A percentile compares a stretch with the other conserved stretches of the same genome.
Conservation (phyloP, 2,113 vertebrate genomes). For the Dasyurus viverrinus region DNA sequence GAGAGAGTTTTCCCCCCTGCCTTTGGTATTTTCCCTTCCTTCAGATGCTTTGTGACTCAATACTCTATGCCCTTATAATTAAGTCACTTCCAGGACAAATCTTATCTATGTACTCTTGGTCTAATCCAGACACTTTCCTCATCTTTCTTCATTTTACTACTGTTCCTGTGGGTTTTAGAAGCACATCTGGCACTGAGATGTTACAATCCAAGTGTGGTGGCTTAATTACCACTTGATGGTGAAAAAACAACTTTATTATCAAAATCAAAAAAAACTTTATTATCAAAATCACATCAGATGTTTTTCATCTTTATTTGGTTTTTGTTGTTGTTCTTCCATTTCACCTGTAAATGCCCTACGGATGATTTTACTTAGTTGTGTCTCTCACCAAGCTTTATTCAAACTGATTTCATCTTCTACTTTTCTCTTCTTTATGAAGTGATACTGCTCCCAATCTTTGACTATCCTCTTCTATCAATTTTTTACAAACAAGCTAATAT, state of each 20-base stretch:
- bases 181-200: neutral
- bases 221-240: neutral
- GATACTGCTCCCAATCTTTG: neutral
- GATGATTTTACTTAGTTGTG: neutral
- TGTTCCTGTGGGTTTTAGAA: neutral
- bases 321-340: neutral
- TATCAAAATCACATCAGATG: neutral
- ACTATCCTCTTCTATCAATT: neutral
- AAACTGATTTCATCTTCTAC: neutral
- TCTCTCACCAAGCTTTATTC: neutral
- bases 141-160: neutral
- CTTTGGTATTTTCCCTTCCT: neutral
- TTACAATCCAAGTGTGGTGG: neutral
- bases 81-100: neutral
- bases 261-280: neutral
- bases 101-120: neutral
- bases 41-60: neutral
- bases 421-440: neutral
- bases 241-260: too few species aligned
- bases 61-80: neutral
- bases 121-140: neutral
- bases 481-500: neutral
- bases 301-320: neutral
- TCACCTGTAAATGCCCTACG: neutral
- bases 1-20: neutral